Evolutionary conservation across 2,888 invertebrate species (phyloP).

Genomic region (Lepidocyrtinus sp.): DNA sequence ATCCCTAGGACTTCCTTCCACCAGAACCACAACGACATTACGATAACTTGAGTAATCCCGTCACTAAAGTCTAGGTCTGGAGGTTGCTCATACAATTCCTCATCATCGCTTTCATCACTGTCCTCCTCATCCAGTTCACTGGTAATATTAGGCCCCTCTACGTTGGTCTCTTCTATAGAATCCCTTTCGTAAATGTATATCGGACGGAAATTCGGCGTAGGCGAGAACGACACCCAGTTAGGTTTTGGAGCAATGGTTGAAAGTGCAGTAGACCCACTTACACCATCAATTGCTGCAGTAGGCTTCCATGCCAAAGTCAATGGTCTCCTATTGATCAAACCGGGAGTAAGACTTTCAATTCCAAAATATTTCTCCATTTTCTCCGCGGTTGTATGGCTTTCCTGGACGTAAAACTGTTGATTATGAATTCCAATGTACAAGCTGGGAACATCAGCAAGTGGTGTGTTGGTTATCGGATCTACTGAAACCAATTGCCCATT

Average conservation of each 20-base stretch:
- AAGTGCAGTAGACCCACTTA: conserved; percentile 47
- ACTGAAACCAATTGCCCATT: conserved; percentile 79
- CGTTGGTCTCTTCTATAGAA: conserved; percentile 39
- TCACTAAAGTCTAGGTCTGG: conserved; percentile 71
- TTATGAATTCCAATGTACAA: conserved; percentile 90
- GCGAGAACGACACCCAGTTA: conserved; percentile 47
- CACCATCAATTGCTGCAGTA: conserved; percentile 35
- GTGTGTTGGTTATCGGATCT: conserved; percentile 79
- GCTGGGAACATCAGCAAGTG: conserved; percentile 75
- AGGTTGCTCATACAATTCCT: conserved; percentile 72
- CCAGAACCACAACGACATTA: conserved; percentile 85
- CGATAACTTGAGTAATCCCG: conserved; percentile 76
- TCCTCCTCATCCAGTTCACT: conserved; percentile 11
- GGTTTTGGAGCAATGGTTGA: conserved; percentile 34
- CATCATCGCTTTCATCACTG: conserved; percentile 66
- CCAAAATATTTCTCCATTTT: conserved; percentile 57
- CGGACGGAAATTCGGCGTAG: conserved; percentile 73
- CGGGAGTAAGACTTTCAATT: conserved; percentile 30
- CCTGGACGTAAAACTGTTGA: conserved; percentile 76
- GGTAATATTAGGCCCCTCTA: conserved; percentile 33
- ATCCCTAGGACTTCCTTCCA: conserved; percentile 88
- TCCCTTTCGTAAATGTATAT: conserved; percentile 81
- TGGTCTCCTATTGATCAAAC: neutral
- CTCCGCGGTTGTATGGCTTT: conserved; percentile 63
- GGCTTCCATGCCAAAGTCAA: conserved; percentile 63